phyloP scores from a whole-genome alignment of 2,888 invertebrate genomes.

The Crepidodera aurea region DNA sequence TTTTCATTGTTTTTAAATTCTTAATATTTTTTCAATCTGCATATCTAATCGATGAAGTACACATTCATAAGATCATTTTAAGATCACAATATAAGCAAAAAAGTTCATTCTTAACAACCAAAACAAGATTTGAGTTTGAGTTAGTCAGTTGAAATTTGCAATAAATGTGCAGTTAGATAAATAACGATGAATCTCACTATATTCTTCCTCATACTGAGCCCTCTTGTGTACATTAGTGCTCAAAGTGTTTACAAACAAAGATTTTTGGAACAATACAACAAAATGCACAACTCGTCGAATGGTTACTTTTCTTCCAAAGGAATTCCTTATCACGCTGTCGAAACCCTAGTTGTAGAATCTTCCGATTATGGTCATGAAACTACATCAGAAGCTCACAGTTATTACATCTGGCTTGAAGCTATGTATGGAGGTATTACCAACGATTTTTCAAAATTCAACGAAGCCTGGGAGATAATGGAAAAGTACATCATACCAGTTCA shows the following conservation, averaged over 20 bases:
- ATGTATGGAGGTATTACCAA: conserved; percentile 44
- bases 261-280: conserved; percentile 37
- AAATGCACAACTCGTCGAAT: conserved; percentile 27
- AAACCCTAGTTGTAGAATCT: conserved; percentile 43
- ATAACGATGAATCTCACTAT: neutral
- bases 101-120: too few species aligned
- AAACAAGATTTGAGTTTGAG: neutral
- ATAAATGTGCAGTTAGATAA: neutral
- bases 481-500: conserved; percentile 39
- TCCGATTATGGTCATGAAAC: conserved; percentile 45
- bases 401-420: conserved; percentile 42
- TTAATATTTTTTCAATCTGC: neutral
- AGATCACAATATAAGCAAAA: too few species aligned
- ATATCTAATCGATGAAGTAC: neutral
- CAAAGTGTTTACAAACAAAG: conserved; percentile 32
- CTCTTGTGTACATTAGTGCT: neutral
- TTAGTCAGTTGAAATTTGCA: too few species aligned
- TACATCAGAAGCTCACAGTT: conserved; percentile 46
- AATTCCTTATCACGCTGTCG: conserved; percentile 45
- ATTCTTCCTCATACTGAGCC: neutral
- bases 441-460: conserved; percentile 41
- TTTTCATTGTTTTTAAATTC: too few species aligned
- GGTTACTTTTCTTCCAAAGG: conserved; percentile 38
- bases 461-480: conserved; percentile 42
- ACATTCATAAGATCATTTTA: neutral